Base-by-base conservation (phyloP, 1,140 invertebrate species). In the Hycleus cichorii region DNA sequence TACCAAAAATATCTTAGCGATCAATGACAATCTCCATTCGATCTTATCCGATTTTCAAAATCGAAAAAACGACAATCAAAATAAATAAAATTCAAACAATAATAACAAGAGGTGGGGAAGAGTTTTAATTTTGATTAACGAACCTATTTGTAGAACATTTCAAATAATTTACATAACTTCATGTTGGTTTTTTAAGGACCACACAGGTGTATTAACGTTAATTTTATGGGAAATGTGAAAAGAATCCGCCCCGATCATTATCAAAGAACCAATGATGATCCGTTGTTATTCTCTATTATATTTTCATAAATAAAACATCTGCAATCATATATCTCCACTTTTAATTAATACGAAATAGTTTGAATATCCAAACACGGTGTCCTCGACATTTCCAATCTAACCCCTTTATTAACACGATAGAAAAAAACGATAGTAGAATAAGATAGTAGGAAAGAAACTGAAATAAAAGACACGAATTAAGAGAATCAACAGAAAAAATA, bases 1-100 rank as follows among this genome's bases (percentile, higher is more conserved):
- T 66, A 59, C 65, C 65, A 47, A 64, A 62, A 62, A 66, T 66
- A 66, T 66, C 60, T 64, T 58, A 55, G 60, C 62, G 54, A 63
- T 62, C 58, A 54, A 57, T 59, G 60, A 64, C 54, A 56, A 64
- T 66, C 63, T 63, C 47, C 18, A 44, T 40, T 26, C 53, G 60
- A 60, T 64, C 50, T 59, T 64, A 62, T 64, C 58, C 58, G 4
- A 7, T 47, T 12, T 47, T 55, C 44, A 57, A 54, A 59, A 7
- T 47, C 12, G 49, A 43, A 56, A 58, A 55, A 58, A 52, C 49
- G 7, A 32, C 4, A 32, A 32, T 7, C 27, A 32, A 8, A 11
- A 32, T 26, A 8, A 39, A 32, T 32, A 7, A 26, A 49, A 49
- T 12, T 5, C 4, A n/a, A 12, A 47, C 10, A 25, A 12, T 7